These are phyloP conservation scores for Apomyelois bistriatella DNA, from an alignment of 2,888 invertebrate genomes.

Conservation along the genomic window DNA sequence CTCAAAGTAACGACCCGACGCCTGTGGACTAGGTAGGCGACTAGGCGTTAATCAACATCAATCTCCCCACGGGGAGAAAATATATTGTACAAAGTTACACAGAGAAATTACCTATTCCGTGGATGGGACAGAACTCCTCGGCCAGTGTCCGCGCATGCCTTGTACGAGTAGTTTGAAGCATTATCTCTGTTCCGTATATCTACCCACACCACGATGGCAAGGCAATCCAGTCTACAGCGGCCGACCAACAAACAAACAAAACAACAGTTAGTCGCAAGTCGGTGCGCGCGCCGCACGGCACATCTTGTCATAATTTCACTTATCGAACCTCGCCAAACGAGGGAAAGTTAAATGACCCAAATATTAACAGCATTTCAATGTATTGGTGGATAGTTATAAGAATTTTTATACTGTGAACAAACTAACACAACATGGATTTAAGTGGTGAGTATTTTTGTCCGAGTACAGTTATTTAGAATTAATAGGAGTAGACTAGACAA, in stretches of 20 bases:
- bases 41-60: no score
- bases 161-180: no score
- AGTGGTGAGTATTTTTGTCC: conserved; percentile 16
- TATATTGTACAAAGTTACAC: no score
- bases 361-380: background rate
- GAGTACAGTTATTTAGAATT: background rate
- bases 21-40: no score
- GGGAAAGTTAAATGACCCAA: conserved; percentile 10
- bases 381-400: background rate
- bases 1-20: no score
- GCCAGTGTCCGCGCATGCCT: no score
- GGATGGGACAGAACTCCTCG: no score
- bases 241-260: background rate
- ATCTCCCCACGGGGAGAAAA: no score
- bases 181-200: no score
- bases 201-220: background rate
- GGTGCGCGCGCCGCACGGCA: background rate
- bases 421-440: conserved; percentile 15
- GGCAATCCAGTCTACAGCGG: background rate
- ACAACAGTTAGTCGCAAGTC: background rate
- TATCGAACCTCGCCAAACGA: background rate
- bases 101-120: no score
- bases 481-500: background rate
- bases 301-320: background rate
- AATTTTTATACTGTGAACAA: background rate